Evolutionary conservation across 2,113 vertebrate genomes (phyloP).

Genomic region (Anser cygnoides): DNA sequence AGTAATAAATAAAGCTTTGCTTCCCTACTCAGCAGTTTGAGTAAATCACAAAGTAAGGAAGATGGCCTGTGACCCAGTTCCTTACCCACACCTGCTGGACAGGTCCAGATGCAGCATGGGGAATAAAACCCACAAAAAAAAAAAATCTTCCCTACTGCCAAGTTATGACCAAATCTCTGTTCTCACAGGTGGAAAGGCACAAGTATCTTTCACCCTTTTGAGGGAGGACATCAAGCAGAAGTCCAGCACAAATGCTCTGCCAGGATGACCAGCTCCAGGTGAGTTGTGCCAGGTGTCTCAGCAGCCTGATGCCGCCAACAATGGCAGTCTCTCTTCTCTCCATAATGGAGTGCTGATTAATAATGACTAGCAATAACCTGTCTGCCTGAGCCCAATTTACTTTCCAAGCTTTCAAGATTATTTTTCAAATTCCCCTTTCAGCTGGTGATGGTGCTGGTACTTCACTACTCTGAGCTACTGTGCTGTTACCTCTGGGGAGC

Average conservation of each 20-base stretch:
- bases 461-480: neutral
- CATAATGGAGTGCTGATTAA: neutral
- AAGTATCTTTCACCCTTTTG: neutral
- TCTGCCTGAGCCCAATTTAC: neutral
- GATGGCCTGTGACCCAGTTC: neutral
- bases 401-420: neutral
- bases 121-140: neutral
- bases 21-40: neutral
- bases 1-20: neutral
- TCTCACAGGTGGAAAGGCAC: neutral
- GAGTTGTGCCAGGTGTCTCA: neutral
- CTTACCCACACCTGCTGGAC: neutral
- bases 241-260: neutral
- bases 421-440: neutral
- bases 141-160: neutral
- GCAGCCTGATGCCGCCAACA: rapidly evolving
- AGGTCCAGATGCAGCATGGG: neutral
- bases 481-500: neutral
- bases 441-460: neutral
- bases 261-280: neutral
- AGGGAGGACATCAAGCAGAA: neutral
- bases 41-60: neutral
- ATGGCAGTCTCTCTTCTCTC: neutral
- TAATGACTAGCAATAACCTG: neutral
- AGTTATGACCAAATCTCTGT: neutral